A percentile compares a stretch with the other conserved stretches of the same genome.
Conservation (phyloP, 2,113 vertebrate species). For the Tetraodon nigroviridis region DNA sequence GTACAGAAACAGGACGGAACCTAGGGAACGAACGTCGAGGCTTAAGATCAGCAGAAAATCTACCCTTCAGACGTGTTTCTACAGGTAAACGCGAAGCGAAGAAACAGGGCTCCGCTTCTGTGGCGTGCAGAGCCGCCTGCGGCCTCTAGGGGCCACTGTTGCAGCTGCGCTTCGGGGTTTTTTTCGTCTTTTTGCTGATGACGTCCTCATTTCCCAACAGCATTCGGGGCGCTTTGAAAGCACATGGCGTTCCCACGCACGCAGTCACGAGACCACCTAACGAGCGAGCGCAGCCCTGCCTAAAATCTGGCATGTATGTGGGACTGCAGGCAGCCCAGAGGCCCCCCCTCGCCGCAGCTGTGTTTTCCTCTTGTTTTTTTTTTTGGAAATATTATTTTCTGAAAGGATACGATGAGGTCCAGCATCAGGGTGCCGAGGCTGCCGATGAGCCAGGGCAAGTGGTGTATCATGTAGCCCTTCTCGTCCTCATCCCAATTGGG, state of each 20-base stretch:
- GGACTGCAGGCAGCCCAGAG: slow-evolving; percentile 1
- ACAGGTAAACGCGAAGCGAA: too few species aligned
- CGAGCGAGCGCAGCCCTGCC: slow-evolving; percentile 1
- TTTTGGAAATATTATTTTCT: too few species aligned
- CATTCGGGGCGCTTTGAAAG: slow-evolving; percentile 11
- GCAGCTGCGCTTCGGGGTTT: neutral
- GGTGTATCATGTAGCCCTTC: slow-evolving; percentile 82
- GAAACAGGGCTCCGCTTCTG: too few species aligned
- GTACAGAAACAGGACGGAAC: neutral
- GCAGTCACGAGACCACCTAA: slow-evolving; percentile 15
- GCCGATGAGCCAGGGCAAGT: slow-evolving; percentile 94
- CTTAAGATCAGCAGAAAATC: too few species aligned
- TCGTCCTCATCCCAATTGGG: slow-evolving; percentile 76
- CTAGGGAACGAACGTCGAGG: too few species aligned
- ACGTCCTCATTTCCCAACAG: neutral
- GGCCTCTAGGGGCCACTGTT: neutral
- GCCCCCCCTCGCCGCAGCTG: neutral
- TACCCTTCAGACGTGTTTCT: too few species aligned
- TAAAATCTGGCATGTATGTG: slow-evolving; percentile 35
- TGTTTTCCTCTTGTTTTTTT: neutral
- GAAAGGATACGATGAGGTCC: slow-evolving; percentile 82
- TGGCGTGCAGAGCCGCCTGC: neutral
- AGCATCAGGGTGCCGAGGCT: slow-evolving; percentile 88
- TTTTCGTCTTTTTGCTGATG: neutral
- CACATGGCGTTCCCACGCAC: neutral